phyloP scores from a whole-genome alignment of 92 coral and sea anemone species.

The Isaurus tuberculatus region DNA sequence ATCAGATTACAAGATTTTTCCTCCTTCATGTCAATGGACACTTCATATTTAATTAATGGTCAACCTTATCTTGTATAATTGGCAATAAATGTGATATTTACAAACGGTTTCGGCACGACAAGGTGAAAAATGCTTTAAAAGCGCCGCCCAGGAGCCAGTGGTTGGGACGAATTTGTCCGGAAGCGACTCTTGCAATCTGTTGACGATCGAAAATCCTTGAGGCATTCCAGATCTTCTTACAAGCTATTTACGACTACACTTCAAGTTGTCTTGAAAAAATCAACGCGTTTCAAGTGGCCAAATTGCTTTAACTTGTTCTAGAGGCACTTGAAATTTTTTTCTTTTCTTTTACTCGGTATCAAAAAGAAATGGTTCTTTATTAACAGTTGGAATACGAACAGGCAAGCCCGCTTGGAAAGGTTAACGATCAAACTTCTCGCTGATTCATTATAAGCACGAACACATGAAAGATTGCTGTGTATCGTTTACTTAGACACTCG shows the following conservation, averaged over 20 bases:
- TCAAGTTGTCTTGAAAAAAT: constrained; percentile 12
- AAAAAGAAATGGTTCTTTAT: constrained; percentile 43
- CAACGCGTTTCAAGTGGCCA: constrained; percentile 19
- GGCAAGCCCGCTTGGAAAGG: not conserved
- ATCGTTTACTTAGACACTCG: constrained; percentile 78
- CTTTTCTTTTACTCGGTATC: not conserved
- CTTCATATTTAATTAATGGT: constrained; percentile 94
- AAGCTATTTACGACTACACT: constrained; percentile 35
- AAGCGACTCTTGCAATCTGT: constrained; percentile 48
- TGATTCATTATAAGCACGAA: constrained; percentile 21
- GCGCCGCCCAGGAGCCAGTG: constrained; percentile 77
- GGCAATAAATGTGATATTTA: constrained; percentile 98
- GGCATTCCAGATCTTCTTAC: constrained; percentile 49
- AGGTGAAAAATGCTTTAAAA: constrained; percentile 89
- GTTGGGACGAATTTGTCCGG: constrained; percentile 46
- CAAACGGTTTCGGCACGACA: constrained; percentile 96
- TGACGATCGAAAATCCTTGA: constrained; percentile 48
- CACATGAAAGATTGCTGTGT: constrained; percentile 69
- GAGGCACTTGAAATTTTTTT: not conserved
- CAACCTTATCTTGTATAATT: constrained; percentile 96
- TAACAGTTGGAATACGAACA: constrained; percentile 40
- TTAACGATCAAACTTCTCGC: not conserved
- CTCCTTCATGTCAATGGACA: constrained; percentile 77
- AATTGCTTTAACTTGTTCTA: not conserved
- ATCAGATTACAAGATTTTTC: constrained; percentile 71